These are phyloP conservation scores for Chionomys nivalis DNA, from an alignment of 2,113 vertebrate genomes.

Conservation along the genomic window DNA sequence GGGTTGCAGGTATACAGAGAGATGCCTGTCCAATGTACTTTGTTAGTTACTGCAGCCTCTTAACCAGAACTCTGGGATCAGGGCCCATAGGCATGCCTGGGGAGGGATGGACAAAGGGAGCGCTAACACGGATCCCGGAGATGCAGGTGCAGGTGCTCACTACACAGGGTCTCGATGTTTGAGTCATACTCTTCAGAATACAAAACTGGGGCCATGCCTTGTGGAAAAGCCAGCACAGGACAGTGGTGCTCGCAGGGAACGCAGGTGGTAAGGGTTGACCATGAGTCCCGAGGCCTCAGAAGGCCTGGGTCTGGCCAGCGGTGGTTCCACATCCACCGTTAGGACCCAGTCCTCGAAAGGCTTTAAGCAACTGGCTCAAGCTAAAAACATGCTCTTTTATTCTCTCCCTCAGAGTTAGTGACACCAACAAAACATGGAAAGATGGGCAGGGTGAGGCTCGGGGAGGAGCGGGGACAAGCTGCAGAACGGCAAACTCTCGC, in stretches of 20 bases:
- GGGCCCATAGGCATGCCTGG: neutral
- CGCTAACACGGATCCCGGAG: neutral
- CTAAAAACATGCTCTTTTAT: slow-evolving; percentile 7
- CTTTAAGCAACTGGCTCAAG: neutral
- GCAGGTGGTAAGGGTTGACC: neutral
- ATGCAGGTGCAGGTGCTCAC: neutral
- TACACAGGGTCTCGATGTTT: accelerated
- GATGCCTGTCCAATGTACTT: neutral
- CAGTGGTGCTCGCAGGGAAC: neutral
- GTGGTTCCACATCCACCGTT: too few species aligned
- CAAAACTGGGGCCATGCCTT: neutral
- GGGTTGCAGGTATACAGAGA: neutral
- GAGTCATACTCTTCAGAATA: neutral
- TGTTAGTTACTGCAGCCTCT: neutral
- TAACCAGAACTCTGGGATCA: neutral
- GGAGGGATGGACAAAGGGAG: neutral
- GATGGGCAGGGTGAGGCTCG: neutral
- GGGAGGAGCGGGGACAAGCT: neutral
- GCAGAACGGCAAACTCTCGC: neutral
- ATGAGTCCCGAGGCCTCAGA: neutral
- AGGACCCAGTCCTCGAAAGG: neutral
- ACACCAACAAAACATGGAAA: neutral
- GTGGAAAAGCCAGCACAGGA: neutral
- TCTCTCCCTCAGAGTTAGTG: neutral
- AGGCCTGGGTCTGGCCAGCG: neutral